A percentile compares a stretch with the other conserved stretches of the same genome.
Evolutionary conservation across 2,888 invertebrate genomes (phyloP).

Genomic region (Podabrus alpinus): DNA sequence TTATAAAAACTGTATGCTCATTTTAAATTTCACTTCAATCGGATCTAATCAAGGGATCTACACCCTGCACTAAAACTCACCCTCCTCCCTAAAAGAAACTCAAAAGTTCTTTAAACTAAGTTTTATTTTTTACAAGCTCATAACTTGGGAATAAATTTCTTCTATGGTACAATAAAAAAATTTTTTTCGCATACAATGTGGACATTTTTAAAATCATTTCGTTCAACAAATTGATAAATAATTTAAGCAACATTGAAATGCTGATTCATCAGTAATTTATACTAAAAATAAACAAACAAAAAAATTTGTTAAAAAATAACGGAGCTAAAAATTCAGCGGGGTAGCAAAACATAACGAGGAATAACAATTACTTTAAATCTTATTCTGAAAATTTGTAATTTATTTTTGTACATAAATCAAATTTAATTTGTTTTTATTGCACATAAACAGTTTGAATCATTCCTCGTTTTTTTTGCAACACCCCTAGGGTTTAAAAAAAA

Average conservation of each 20-base stretch:
- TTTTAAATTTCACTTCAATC: too few relatives aligned
- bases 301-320: not conserved
- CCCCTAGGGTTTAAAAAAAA: not conserved
- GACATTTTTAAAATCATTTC: not conserved
- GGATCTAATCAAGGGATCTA: too few relatives aligned
- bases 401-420: not conserved
- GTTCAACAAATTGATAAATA: not conserved
- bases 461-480: not conserved
- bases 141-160: not conserved
- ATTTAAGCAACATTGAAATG: not conserved
- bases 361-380: too few relatives aligned
- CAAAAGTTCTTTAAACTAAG: not conserved
- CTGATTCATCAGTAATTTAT: not conserved
- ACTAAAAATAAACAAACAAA: not conserved
- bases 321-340: not conserved
- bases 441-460: not conserved
- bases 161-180: not conserved
- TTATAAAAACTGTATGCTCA: too few relatives aligned
- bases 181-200: not conserved
- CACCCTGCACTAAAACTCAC: not conserved
- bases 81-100: not conserved
- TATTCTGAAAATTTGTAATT: not conserved
- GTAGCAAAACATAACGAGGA: not conserved
- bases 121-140: not conserved
- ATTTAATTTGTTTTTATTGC: not conserved